Percentiles rank a stretch among this genome's conserved stretches.
These are phyloP conservation scores for Sebastolobus altivelis DNA, from an alignment of 2,797 vertebrate species.

Conservation along the genomic window DNA sequence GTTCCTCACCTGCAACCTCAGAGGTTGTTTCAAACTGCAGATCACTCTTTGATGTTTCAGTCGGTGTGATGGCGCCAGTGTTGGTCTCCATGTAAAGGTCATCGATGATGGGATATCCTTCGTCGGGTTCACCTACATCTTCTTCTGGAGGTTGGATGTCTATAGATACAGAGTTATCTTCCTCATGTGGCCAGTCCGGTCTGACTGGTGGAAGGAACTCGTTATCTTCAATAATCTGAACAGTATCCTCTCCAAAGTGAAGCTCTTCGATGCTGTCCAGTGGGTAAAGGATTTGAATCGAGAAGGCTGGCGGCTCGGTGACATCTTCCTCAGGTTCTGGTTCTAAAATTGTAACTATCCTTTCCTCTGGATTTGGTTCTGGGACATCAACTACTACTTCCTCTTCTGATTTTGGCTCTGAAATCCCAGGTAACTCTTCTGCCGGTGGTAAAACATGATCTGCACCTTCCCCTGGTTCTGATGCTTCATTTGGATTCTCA, in stretches of 20 bases:
- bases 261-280: conserved; percentile 24
- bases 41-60: conserved; percentile 30
- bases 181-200: conserved; percentile 29
- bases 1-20: conserved; percentile 47
- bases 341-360: conserved; percentile 5
- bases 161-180: conserved; percentile 49
- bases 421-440: conserved; percentile 11
- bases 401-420: conserved; percentile 26
- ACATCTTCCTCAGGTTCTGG: conserved; percentile 23
- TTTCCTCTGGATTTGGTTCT: conserved; percentile 43
- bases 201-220: conserved; percentile 19
- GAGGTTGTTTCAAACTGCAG: conserved; percentile 24
- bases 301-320: conserved; percentile 59
- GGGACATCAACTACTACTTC: background rate
- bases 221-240: conserved; percentile 40
- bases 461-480: conserved; percentile 8
- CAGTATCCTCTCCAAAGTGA: conserved; percentile 28
- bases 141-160: conserved; percentile 26
- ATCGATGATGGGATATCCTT: conserved; percentile 19
- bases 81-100: background rate
- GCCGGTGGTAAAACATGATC: background rate
- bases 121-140: background rate
- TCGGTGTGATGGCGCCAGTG: background rate
- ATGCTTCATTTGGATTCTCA: conserved; percentile 11
- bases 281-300: conserved; percentile 66